Base-by-base conservation (phyloP, 30 jellyfish, hydroid and myxozoan genomes). In the Aurelia aurita complex sp. Pacific region DNA sequence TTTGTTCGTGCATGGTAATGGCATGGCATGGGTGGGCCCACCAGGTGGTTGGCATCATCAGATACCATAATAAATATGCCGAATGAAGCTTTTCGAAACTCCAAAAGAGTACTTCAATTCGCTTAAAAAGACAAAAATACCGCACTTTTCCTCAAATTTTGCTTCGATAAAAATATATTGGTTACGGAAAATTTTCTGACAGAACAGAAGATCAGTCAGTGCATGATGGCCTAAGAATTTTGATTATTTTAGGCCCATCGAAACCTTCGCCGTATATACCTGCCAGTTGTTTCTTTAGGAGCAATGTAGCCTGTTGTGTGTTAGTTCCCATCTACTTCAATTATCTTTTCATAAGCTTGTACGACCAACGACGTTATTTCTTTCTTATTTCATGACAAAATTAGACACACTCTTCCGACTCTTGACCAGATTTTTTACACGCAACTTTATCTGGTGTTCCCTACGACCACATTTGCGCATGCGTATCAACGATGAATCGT, bases 271-370 rank as follows among this genome's bases (percentile, higher is more conserved):
- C 57, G 12, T 46, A 67, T 62, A 43, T 69, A 84, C 93, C 93
- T 73, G 82, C 87, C 60, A 84, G 53, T 74, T 84, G 93, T 55
- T 67, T 84, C 67, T 65, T 84, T 66, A 84, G 79, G 67, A 84
- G 93, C 52, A 84, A 81, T 35, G 77, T 50, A 19, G 83, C 93
- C 72, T 84, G 92, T 67, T 84, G 57, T 46, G 73, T 42, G 67
- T 73, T 64, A 79, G 86, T 46, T 84, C 86, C 93, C 93, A 84
- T 84, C 93, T 84, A 84, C 79, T 74, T 36, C 77, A 43, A 32
- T 36, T 81, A 16, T 62, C 81, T 54, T 64, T 61, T 38, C 53
- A 50, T 68, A 51, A 5, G 69, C 40, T 36, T 60, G 83, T 32
- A 46, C 76, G 32, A 10, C 67, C 34, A 52, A 51, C 36, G 35